Evolutionary conservation across 2,888 invertebrate genomes (phyloP).

Genomic region (Troides helena): DNA sequence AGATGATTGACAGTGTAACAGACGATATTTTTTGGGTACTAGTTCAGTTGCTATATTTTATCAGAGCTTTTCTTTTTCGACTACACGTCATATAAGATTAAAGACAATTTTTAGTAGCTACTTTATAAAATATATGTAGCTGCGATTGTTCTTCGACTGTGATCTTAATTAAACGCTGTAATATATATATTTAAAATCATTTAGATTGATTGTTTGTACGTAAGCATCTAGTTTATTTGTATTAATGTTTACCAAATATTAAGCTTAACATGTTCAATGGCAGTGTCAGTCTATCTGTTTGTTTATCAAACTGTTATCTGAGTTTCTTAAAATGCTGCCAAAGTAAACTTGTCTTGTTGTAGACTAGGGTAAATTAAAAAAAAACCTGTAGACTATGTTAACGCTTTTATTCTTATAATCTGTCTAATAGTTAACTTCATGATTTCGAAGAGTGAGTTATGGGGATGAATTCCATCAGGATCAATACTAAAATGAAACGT

Average conservation of each 20-base stretch:
- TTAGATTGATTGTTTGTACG: background rate
- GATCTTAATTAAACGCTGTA: background rate
- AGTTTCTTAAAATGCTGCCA: slow-evolving; percentile 11
- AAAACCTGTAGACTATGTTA: background rate
- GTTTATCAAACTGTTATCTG: slow-evolving; percentile 9
- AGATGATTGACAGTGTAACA: slow-evolving; percentile 67
- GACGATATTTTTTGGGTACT: slow-evolving; percentile 36
- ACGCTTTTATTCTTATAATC: background rate
- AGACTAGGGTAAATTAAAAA: background rate
- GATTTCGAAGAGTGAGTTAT: no score
- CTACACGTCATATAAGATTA: background rate
- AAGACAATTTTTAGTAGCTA: background rate
- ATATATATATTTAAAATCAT: background rate
- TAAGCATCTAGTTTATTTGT: background rate
- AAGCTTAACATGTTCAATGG: background rate
- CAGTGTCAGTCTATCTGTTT: slow-evolving; percentile 8
- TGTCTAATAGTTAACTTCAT: no score
- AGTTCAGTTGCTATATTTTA: background rate
- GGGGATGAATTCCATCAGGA: no score
- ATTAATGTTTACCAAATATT: background rate
- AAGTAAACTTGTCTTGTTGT: slow-evolving; percentile 3
- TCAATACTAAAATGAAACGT: no score
- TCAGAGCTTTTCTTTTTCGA: background rate
- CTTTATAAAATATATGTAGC: background rate
- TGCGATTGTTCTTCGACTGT: background rate